phyloP scores from a whole-genome alignment of 2,888 invertebrate species.

The Mythimna pallens region DNA sequence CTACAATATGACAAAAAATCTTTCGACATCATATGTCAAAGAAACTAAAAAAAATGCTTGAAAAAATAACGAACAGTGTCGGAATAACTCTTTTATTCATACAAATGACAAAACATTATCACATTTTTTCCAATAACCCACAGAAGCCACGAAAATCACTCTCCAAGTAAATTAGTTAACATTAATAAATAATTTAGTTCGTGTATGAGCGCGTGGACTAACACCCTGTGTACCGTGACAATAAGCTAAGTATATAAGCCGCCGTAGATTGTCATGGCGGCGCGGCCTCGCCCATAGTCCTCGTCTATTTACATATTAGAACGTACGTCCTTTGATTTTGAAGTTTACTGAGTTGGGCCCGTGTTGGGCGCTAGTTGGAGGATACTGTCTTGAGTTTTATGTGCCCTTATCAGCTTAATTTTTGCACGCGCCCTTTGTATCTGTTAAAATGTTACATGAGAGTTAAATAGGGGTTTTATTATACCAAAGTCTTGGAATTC shows the following conservation, averaged over 20 bases:
- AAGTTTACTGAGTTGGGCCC: constrained; percentile 39
- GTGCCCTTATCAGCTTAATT: neutral
- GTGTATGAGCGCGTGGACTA: constrained; percentile 86
- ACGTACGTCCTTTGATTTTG: constrained; percentile 53
- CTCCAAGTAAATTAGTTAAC: constrained; percentile 58
- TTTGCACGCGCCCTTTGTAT: neutral
- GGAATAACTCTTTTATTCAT: neutral
- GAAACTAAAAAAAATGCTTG: neutral
- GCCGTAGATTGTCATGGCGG: constrained; percentile 77
- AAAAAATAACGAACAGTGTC: neutral
- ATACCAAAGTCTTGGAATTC: neutral
- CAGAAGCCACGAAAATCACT: constrained; percentile 47
- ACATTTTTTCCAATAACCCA: neutral
- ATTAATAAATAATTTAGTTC: constrained; percentile 69
- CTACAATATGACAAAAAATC: neutral
- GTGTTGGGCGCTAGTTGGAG: constrained; percentile 49
- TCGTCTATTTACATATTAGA: constrained; percentile 62
- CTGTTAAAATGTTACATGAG: too few relatives aligned
- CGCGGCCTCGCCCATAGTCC: constrained; percentile 60
- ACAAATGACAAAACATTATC: neutral
- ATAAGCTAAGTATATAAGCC: constrained; percentile 85
- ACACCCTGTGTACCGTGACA: constrained; percentile 86
- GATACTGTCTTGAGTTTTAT: constrained; percentile 29
- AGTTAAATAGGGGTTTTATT: too few relatives aligned
- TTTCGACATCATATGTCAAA: neutral